Conservation (phyloP, 2,797 vertebrate genomes). For the Apodemus agrarius region DNA sequence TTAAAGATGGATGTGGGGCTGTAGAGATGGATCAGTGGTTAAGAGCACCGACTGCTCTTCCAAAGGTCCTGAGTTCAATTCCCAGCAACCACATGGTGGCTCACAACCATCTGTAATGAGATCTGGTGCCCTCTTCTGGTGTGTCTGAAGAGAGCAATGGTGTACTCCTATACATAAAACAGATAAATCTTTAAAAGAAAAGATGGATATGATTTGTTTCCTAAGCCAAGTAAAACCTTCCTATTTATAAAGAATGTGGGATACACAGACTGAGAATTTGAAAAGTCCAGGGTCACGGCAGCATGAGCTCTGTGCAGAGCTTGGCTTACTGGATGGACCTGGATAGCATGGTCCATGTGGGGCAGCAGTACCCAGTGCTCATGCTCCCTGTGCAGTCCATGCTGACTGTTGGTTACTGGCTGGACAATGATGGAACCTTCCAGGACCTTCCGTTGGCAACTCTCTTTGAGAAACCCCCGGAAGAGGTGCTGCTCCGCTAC, state of each 20-base stretch:
- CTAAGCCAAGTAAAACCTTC: conserved; percentile 17
- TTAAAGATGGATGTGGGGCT: neutral
- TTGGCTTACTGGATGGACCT: neutral
- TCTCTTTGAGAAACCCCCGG: neutral
- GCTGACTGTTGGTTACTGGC: neutral
- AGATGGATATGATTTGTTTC: neutral
- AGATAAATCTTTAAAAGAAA: no score
- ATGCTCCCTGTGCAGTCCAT: fast-evolving
- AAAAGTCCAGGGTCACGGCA: neutral
- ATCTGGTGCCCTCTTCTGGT: no score
- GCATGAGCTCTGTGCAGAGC: neutral
- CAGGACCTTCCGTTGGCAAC: neutral
- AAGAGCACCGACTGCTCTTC: no score
- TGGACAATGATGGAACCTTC: neutral
- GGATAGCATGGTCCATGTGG: fast-evolving
- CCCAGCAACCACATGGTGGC: no score
- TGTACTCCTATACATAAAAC: no score
- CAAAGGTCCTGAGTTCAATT: no score
- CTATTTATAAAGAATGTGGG: neutral
- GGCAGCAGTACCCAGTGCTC: fast-evolving
- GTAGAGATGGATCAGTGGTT: no score
- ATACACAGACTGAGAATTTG: neutral
- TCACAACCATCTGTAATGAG: no score
- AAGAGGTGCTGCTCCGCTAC: neutral
- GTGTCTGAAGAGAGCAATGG: no score